Evolutionary conservation across 2,888 invertebrate species (phyloP), one percentile per base, ranked within the genome.

Genomic region (Bombylius discolor): DNA sequence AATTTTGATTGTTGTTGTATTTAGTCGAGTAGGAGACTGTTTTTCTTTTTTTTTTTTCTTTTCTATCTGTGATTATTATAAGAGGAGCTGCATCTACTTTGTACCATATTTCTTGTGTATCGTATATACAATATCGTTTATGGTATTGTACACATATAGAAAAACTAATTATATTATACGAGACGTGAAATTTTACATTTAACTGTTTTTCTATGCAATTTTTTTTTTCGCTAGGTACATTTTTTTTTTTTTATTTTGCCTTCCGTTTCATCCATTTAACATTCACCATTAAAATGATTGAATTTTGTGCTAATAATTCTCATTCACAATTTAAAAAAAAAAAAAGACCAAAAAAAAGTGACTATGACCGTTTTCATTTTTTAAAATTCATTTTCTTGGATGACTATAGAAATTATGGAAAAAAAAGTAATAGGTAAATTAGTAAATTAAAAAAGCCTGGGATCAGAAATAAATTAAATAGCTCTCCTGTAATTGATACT

Each of bases 141-240:
- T 8, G 8, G 11, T 11, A 42, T 4, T 42, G 39, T 11, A 11
- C 53, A 53, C 48, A 48, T 48, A 53, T 53, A 31, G 48, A n/a
- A 53, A 53, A 53, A 34, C 48, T 53, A 53, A 53, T 53, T 53
- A 53, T 11, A 42, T 42, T 42, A 42, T 36, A 53, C 53, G 47
- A 53, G 47, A 53, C 47, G 53, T 48, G 48, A 53, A 53, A 39
- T 53, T 53, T 53, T 48, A 53, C 53, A 39, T 53, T 53, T 53
- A 53, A 53, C 53, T 48, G 53, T 53, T 53, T 53, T 53, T 53
- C 53, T 46, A 12, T 52, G 52, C 47, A 52, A 52, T 48, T 48
- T 53, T 48, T 32, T 11, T 11, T 42, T 36, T 36, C 8, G 34
- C 8, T 36, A 36, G 5, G 5, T 34, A 34, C 7, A 6, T 36